Percentiles rank a stretch among this genome's conserved stretches.
Conservation (phyloP, 2,113 vertebrate genomes). For the Australoheros scitulus region DNA sequence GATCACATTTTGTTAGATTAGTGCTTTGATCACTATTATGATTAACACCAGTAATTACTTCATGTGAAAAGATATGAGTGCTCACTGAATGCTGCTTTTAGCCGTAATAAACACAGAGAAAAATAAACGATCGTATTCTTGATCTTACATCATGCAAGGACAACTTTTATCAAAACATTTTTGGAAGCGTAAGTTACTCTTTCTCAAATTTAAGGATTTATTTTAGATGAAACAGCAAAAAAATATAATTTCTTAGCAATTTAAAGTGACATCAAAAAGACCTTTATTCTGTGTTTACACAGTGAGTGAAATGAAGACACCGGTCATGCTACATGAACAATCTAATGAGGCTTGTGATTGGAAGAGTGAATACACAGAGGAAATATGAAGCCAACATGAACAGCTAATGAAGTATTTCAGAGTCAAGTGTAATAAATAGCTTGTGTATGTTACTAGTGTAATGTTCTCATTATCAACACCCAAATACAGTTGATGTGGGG, state of each 20-base stretch:
- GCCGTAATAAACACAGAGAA: background rate
- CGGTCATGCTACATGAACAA: conserved; percentile 45
- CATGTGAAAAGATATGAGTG: background rate
- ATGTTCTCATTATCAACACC: background rate
- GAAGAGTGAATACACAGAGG: conserved; percentile 25
- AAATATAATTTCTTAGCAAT: conserved; percentile 1
- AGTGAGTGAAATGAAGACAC: conserved; percentile 30
- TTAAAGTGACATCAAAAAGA: conserved; percentile 24
- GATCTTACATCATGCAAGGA: background rate
- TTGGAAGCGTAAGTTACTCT: background rate
- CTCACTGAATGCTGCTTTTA: background rate
- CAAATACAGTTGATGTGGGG: too few relatives aligned
- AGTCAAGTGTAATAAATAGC: background rate
- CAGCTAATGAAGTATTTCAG: background rate
- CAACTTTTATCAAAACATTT: background rate
- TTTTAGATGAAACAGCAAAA: background rate
- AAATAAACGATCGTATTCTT: background rate
- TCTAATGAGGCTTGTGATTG: conserved; percentile 61
- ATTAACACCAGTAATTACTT: background rate
- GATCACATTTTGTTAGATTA: background rate
- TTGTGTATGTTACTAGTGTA: background rate
- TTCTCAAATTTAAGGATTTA: background rate
- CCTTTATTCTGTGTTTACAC: conserved; percentile 37
- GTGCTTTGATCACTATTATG: background rate
- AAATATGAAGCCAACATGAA: conserved; percentile 23